These are phyloP conservation scores for Clamator glandarius DNA, from an alignment of 2,797 vertebrate genomes.

Conservation along the genomic window DNA sequence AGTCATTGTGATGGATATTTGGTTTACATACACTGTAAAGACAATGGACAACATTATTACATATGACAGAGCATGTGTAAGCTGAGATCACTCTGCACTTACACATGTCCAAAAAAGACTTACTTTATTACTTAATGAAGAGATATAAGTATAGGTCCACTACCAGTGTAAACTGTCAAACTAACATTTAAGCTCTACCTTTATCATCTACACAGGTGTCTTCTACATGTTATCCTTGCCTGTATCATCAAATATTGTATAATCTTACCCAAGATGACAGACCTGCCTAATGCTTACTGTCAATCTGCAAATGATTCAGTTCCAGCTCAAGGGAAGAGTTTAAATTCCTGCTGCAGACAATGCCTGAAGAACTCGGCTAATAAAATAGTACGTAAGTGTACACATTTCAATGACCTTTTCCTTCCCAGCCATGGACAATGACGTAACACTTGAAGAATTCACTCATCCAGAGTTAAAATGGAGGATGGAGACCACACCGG, in stretches of 20 bases:
- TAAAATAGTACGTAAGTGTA: neutral
- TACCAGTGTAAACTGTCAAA: neutral
- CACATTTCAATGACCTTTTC: neutral
- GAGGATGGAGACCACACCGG: neutral
- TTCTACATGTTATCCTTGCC: rapidly evolving
- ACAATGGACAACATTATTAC: neutral
- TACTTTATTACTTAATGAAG: neutral
- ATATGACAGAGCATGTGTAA: neutral
- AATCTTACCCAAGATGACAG: neutral
- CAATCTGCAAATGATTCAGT: neutral
- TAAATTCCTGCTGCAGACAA: neutral
- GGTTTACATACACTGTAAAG: neutral
- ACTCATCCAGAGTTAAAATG: neutral
- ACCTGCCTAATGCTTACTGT: neutral
- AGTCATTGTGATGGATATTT: neutral
- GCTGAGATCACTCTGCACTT: neutral
- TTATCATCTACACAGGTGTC: neutral
- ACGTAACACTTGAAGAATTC: neutral
- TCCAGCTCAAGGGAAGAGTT: neutral
- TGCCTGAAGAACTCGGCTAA: neutral
- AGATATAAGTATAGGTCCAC: neutral
- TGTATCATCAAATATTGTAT: neutral
- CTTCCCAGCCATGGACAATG: neutral
- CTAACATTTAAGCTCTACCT: neutral
- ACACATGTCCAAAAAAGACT: neutral